Conservation (phyloP, 2,113 vertebrate species). For the Calyptommatus sinebrachiatus region DNA sequence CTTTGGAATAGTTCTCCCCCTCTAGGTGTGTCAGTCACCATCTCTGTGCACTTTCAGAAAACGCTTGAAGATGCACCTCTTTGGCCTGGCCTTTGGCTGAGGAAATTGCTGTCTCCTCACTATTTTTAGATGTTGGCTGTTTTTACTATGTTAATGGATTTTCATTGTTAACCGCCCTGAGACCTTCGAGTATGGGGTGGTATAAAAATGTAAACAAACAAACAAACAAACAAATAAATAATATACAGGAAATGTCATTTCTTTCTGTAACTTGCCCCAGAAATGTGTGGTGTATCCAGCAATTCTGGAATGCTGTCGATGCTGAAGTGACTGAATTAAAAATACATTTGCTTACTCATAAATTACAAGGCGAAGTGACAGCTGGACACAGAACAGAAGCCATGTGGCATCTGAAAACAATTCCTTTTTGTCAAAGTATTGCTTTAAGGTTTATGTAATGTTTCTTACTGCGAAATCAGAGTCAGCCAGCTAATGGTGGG, state of each 20-base stretch:
- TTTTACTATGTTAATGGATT: too few species aligned
- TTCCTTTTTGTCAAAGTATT: slow-evolving; percentile 29
- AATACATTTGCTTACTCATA: slow-evolving; percentile 35
- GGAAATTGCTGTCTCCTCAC: too few species aligned
- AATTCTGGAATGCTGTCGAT: slow-evolving; percentile 29
- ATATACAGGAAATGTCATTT: slow-evolving; percentile 44
- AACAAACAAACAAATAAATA: too few species aligned
- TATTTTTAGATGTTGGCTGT: too few species aligned
- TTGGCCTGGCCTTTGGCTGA: too few species aligned
- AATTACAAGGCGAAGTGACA: slow-evolving; percentile 29
- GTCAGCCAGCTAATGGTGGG: slow-evolving; percentile 60
- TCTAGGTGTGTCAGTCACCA: too few species aligned
- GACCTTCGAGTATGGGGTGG: too few species aligned
- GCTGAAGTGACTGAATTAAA: slow-evolving; percentile 6
- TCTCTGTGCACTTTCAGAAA: too few species aligned
- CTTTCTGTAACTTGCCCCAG: slow-evolving; percentile 27
- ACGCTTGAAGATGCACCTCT: too few species aligned
- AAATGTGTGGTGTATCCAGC: slow-evolving; percentile 32
- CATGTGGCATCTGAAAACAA: slow-evolving; percentile 36
- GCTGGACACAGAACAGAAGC: slow-evolving; percentile 36
- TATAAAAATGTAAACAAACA: too few species aligned
- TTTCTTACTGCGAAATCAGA: slow-evolving; percentile 49
- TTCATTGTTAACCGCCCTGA: too few species aligned
- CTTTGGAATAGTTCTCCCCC: too few species aligned
- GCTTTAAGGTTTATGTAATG: slow-evolving; percentile 53